Percentiles rank a stretch among this genome's conserved stretches.
phyloP scores from a whole-genome alignment of 2,888 invertebrate species.

The Eristalis arbustorum region DNA sequence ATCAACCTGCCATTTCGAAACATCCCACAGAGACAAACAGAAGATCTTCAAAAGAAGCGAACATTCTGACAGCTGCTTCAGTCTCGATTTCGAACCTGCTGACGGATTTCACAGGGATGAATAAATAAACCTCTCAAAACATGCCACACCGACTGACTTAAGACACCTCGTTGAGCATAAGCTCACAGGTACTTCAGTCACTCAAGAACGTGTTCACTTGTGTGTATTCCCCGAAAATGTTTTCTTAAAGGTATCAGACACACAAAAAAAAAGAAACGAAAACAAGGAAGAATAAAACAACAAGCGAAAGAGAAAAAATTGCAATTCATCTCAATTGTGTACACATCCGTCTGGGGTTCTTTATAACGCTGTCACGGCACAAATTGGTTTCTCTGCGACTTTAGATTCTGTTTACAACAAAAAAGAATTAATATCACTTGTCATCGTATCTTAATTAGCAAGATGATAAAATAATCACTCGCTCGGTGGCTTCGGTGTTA shows the following conservation, averaged over 20 bases:
- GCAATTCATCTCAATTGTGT: slow-evolving; percentile 10
- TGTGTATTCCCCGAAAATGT: not conserved
- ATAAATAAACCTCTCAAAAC: not conserved
- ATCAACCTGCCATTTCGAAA: not conserved
- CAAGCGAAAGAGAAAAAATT: not conserved
- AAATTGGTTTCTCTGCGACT: not conserved
- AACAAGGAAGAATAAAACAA: not conserved
- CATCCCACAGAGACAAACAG: not conserved
- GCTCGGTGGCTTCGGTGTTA: not conserved
- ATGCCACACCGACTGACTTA: not conserved
- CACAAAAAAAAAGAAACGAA: too few species aligned
- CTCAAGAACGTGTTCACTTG: not conserved
- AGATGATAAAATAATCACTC: slow-evolving; percentile 43
- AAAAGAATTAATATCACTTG: slow-evolving; percentile 19
- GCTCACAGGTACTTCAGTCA: not conserved
- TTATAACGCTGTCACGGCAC: slow-evolving; percentile 3
- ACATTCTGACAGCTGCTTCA: not conserved
- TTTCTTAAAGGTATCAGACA: too few species aligned
- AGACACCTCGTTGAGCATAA: not conserved
- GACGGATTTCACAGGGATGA: not conserved
- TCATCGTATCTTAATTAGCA: slow-evolving; percentile 38
- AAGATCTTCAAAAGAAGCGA: not conserved
- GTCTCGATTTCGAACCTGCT: not conserved
- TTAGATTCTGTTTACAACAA: not conserved
- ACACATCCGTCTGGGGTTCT: not conserved